Evolutionary conservation across 2,797 vertebrate species (phyloP).

Genomic region (Sphenopsis melanotis): DNA sequence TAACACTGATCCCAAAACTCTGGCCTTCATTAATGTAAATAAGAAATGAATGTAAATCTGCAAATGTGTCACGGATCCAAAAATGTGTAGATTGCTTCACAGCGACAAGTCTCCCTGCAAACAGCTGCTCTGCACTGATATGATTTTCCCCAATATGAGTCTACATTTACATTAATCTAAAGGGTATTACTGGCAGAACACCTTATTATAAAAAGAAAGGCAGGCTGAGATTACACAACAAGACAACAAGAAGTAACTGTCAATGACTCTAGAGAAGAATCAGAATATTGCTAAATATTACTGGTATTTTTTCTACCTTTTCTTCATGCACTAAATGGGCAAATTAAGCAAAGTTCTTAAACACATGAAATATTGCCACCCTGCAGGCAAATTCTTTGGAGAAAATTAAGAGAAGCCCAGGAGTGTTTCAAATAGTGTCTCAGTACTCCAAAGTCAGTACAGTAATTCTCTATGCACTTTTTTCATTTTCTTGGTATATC

Average conservation of each 20-base stretch:
- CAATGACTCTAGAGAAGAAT: not conserved
- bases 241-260: not conserved
- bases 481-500: not conserved
- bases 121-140: not conserved
- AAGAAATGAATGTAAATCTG: not conserved
- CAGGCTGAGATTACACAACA: not conserved
- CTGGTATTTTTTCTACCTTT: not conserved
- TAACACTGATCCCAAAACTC: not conserved
- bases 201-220: not conserved
- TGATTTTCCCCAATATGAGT: not conserved
- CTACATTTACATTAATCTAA: not conserved
- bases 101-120: not conserved
- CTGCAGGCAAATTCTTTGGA: not conserved
- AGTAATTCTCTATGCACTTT: not conserved
- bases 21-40: not conserved
- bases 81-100: not conserved
- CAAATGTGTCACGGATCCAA: not conserved
- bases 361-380: not conserved
- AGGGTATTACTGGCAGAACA: not conserved
- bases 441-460: not conserved
- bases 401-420: not conserved
- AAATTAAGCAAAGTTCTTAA: not conserved
- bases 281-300: not conserved
- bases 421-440: not conserved
- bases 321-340: not conserved